Evolutionary conservation across 1,140 invertebrate species (phyloP), one percentile per base, ranked within the genome.

Genomic region (Delia radicum): DNA sequence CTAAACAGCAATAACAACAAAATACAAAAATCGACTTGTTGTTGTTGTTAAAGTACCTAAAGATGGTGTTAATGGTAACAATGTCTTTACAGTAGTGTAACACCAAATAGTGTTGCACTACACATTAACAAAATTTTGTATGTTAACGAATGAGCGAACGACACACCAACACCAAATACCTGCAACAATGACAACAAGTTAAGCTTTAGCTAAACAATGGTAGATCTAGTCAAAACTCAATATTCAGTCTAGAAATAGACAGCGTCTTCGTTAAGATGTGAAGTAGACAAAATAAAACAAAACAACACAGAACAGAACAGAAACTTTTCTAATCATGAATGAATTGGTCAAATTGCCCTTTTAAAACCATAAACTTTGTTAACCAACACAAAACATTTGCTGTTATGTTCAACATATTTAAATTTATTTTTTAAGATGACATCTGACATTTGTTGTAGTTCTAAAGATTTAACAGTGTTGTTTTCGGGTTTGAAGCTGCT

Each of bases 11-110:
- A 55, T 18, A 55, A 55, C 18, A 55, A 55, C 48, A 21, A 55
- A 4, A 18, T 7, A 37, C 1, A 37, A 7, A 55, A 55, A 55
- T 55, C 48, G 18, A 21, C 21, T 55, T 55, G 48, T 55, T 55
- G 48, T 55, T 55, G 48, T 55, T 55, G n/a, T n/a, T n/a, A n/a
- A n/a, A 21, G 21, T n/a, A 55, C 18, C 48, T 55, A 55, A 55
- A 55, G 48, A 55, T 55, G 48, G 48, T 55, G 48, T 55, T 55
- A 55, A 21, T 55, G 48, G 48, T 55, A 55, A 55, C 48, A 55
- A 55, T 24, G 48, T 55, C 48, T 8, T 18, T 21, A 21, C 18
- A 55, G 24, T 55, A 55, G 24, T n/a, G n/a, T 18, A 55, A 55
- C 48, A 55, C 18, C n/a, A 55, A 55, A 55, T 55, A 10, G 48